A percentile compares a stretch with the other conserved stretches of the same genome.
Conservation (phyloP, 2,113 vertebrate genomes). For the Erythrolamprus reginae region DNA sequence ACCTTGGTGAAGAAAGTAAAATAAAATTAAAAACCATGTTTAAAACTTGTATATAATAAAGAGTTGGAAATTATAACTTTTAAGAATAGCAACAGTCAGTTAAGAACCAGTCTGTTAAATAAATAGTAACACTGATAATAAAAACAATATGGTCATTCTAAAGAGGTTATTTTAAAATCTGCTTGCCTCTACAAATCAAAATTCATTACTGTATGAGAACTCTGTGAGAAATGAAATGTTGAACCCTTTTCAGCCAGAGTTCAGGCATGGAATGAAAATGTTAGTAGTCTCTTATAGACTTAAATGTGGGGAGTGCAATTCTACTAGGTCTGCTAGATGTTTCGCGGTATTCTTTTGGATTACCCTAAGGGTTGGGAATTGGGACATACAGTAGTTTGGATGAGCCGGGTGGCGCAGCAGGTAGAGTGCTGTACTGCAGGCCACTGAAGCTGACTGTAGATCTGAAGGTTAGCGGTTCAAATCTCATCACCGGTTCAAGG, state of each 20-base stretch:
- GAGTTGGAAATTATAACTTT: neutral
- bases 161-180: neutral
- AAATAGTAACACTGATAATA: neutral
- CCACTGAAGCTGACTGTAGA: too few relatives aligned
- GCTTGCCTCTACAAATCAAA: neutral
- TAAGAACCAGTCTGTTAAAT: neutral
- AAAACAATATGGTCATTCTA: neutral
- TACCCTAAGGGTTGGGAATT: neutral
- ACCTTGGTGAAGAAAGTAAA: neutral
- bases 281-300: neutral
- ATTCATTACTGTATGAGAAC: neutral
- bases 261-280: neutral
- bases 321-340: neutral
- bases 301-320: neutral
- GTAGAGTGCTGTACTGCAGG: too few relatives aligned
- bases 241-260: neutral
- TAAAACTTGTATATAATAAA: neutral
- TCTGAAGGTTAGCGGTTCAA: too few relatives aligned
- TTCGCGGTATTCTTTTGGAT: neutral
- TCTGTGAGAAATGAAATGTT: neutral
- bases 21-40: neutral
- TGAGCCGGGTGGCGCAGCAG: too few relatives aligned
- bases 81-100: neutral
- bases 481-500: too few relatives aligned
- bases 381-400: too few relatives aligned